Evolutionary conservation across 2,113 vertebrate genomes (phyloP).

Genomic region (Uria lomvia): DNA sequence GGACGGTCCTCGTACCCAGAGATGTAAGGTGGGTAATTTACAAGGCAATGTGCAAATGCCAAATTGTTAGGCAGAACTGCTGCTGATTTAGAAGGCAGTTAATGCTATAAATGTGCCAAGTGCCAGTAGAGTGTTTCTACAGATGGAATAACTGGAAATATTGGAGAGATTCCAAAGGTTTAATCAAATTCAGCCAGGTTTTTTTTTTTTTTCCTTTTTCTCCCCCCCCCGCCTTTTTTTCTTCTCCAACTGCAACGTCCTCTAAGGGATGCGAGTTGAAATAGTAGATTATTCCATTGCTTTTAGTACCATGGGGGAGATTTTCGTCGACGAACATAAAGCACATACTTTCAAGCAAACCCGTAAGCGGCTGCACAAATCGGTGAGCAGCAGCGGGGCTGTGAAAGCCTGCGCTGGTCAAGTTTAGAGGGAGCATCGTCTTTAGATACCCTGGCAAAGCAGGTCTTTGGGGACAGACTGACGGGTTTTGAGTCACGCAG

Average conservation of each 20-base stretch:
- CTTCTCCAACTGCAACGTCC: conserved; percentile 37
- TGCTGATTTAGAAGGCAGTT: conserved; percentile 72
- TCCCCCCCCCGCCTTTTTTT: neutral
- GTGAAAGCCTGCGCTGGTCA: neutral
- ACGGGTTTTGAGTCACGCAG: neutral
- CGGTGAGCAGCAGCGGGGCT: neutral
- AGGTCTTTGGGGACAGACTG: neutral
- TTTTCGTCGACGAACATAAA: neutral
- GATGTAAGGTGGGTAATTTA: conserved; percentile 65
- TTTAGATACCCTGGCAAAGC: neutral
- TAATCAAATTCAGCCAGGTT: conserved; percentile 69
- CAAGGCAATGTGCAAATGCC: conserved; percentile 67
- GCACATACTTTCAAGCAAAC: neutral
- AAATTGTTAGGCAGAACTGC: conserved; percentile 70
- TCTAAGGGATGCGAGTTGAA: conserved; percentile 20
- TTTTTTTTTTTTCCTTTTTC: neutral
- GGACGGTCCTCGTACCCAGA: neutral
- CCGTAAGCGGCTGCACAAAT: neutral
- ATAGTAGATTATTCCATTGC: conserved; percentile 63
- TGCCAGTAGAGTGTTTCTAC: conserved; percentile 70
- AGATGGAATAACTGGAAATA: conserved; percentile 75
- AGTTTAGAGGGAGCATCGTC: neutral
- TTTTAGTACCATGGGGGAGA: conserved; percentile 16
- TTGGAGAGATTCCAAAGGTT: conserved; percentile 69
- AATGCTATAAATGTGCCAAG: conserved; percentile 70